Evolutionary conservation across 2,113 vertebrate genomes (phyloP), one percentile per base, ranked within the genome.

Genomic region (Myanophis thanlyinensis): DNA sequence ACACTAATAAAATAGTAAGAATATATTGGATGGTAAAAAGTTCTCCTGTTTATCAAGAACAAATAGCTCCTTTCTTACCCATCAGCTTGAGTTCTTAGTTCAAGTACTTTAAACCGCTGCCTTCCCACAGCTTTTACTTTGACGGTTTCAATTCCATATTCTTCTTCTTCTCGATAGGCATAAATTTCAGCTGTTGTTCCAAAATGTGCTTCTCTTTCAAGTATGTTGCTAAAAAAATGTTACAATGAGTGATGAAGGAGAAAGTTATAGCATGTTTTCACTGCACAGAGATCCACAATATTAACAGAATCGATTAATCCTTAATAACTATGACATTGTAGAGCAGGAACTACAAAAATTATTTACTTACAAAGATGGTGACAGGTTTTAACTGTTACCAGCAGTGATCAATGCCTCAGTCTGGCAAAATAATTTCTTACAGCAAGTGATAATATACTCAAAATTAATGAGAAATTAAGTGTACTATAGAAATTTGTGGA

Each of bases 151-250:
- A 99, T 99, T 54, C 99, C 99, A 6, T 99, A 99, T 12, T 99
- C 99, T 95, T 98, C 98, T 93, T 99, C 99, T 95, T 99, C 99
- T 46, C 99, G 97, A 94, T 99, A 99, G 56, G 99, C 99, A 85
- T 99, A 99, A 95, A 99, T 99, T 96, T 99, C 99, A 62, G 99
- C 99, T 44, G 99, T 99, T 0, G 99, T 99, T 89, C 99, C 99
- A 97, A 99, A 99, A 89, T 98, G 98, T 6, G 99, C 98, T 94
- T 98, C 98, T 11, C 97, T 97, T 62, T 99, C 98, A 73, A 95
- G 98, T 13, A 94, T 40, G 0, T 98, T 98, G 89, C 98, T 99
- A 40, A n/a, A 94, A 85, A 25, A 94, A 85, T 7, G 6, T 80
- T 40, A 9, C 18, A 44, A 80, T 80, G 35, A 80, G 73, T 0